phyloP scores from a whole-genome alignment of 2,113 vertebrate species.

The Leucosticte australis region DNA sequence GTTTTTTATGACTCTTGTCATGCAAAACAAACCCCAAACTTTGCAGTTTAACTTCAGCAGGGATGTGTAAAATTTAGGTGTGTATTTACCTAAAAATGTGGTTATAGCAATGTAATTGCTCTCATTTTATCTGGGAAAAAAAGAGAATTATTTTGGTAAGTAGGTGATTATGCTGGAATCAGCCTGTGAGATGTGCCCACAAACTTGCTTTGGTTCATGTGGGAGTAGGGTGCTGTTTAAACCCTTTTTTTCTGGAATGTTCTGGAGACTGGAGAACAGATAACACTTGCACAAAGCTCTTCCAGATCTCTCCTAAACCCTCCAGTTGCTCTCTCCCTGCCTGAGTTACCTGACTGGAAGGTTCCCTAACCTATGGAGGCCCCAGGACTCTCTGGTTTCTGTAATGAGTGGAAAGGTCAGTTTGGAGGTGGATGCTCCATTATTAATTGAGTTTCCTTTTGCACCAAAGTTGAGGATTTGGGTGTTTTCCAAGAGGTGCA shows the following conservation, averaged over 20 bases:
- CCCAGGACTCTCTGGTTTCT: accelerated
- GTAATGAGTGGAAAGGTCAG: not conserved
- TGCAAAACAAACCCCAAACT: not conserved
- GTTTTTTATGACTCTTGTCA: not conserved
- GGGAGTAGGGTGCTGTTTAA: not conserved
- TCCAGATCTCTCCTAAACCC: not conserved
- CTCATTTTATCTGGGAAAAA: not conserved
- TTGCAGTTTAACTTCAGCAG: not conserved
- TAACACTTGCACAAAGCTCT: not conserved
- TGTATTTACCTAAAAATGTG: not conserved
- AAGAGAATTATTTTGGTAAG: not conserved
- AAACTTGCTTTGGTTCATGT: not conserved
- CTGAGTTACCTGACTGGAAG: not conserved
- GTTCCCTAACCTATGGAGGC: not conserved
- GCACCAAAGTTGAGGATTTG: not conserved
- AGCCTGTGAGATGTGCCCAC: not conserved
- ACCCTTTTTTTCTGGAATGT: not conserved
- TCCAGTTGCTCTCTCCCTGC: not conserved
- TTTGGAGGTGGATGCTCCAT: not conserved
- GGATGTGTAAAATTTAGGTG: not conserved
- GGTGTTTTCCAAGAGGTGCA: not conserved
- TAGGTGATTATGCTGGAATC: not conserved
- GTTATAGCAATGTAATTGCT: accelerated
- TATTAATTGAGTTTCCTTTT: not conserved
- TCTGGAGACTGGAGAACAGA: not conserved